Base-by-base conservation (phyloP, 2,797 vertebrate genomes). In the Aotus griseimembra region DNA sequence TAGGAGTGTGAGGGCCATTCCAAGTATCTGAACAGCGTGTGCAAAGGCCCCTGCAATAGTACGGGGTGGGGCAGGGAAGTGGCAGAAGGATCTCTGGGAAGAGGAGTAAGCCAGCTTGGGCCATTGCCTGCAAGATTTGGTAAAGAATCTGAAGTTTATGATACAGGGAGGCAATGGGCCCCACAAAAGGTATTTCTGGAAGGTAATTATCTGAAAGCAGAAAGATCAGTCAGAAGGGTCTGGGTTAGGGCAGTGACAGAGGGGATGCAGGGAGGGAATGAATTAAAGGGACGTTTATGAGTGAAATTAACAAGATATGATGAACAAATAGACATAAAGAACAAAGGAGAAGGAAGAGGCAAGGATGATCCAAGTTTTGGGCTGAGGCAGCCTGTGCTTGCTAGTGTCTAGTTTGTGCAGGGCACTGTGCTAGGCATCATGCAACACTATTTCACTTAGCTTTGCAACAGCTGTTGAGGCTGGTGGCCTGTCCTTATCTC, bases 141-240 rank as follows among this genome's bases (percentile, higher is more conserved):
- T 48, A 64, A 73, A 84, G 72, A 72, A 41, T 48, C 50, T 72
- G 39, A 39, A 50, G 28, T 39, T 28, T 2, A 44, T 10, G 15
- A 39, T 73, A 44, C 36, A 86, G 64, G 12, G 4, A 80, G n/a
- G 24, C 28, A 46, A 57, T 3, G 13, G 64, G 39, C 7, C 12
- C 20, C 90, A 77, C 14, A 67, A 19, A 76, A 64, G 61, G 12
- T 24, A 52, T 44, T 93, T 93, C 39, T 33, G 58, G 83, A 44
- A 79, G 39, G 67, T 70, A 55, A 88, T 67, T 91, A 67, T 90
- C 48, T 72, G 64, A 77, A 93, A 44, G 55, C 76, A 89, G 33
- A 67, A 20, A 61, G 76, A 70, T 67, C 55, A 36, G 14, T 64
- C 67, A 86, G 64, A 89, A 90, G 33, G n/a, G 15, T 30, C 50